Evolutionary conservation across 1,140 invertebrate genomes (phyloP), one percentile per base, ranked within the genome.

Genomic region (Tetragonula clypearis): DNA sequence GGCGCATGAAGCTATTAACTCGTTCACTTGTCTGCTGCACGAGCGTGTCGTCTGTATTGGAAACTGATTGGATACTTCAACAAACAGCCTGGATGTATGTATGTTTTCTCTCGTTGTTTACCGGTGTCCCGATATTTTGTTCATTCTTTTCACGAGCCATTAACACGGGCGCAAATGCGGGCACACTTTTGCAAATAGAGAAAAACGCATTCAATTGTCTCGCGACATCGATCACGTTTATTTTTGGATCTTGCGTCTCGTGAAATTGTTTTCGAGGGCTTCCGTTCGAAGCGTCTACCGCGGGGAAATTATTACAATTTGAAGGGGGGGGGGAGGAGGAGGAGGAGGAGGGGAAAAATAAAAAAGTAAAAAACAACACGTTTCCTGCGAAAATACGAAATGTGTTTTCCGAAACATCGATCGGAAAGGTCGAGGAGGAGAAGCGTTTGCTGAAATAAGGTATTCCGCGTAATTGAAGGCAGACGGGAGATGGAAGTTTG

Each of bases 31-130:
- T 21, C 41, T 49, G 55, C n/a, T 41, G 35, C 41, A 35, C 56
- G 74, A 82, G 56, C 53, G 23, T n/a, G 19, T 68, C 56, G 35
- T 1, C 21, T 53, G 49, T 74, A 84, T 84, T 72, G 65, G 65
- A 77, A 83, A 78, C 66, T 60, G 82, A 84, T 71, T 84, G 56
- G 66, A 84, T 62, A 53, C 56, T 71, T 65, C 60, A 71, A 65
- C 79, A 74, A 71, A 65, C 79, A 74, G 12, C 26, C 21, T 53
- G 12, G 30, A 21, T 35, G 21, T 12, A 66, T 62, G 53, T 65
- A 53, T 35, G 23, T 53, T n/a, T 35, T 19, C 21, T 26, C 17
- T 30, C 56, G 17, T 15, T 76, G 23, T 72, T 72, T 53, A 19
- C 8, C 23, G 23, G 2, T 49, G 41, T 74, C 23, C 60, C 53